phyloP scores from a whole-genome alignment of 2,888 invertebrate genomes.

The Stenoptilia bipunctidactyla region DNA sequence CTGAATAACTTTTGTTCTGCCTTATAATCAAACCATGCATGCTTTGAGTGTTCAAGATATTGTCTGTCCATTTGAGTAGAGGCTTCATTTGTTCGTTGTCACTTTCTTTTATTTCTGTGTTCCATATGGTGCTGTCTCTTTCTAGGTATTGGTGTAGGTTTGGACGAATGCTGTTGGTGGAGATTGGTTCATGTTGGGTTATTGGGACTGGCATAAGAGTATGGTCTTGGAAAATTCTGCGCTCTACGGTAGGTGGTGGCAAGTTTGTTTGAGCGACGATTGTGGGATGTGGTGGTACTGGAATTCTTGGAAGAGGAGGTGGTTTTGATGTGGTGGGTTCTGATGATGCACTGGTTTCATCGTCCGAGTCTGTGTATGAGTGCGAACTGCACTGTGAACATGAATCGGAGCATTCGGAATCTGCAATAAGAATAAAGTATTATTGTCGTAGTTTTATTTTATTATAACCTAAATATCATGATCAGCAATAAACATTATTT shows the following conservation, averaged over 20 bases:
- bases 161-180: conserved; percentile 47
- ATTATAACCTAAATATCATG: no score
- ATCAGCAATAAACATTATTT: no score
- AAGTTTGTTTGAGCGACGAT: conserved; percentile 9
- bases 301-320: conserved; percentile 35
- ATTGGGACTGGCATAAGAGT: conserved; percentile 39
- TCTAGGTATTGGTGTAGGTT: conserved; percentile 57
- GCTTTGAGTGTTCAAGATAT: conserved; percentile 24
- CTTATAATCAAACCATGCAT: conserved; percentile 8
- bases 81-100: conserved; percentile 14
- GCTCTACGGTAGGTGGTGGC: conserved; percentile 14
- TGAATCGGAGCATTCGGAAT: conserved; percentile 79
- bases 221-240: conserved; percentile 10
- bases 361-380: conserved; percentile 38
- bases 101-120: conserved; percentile 28
- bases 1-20: background rate
- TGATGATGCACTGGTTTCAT: conserved; percentile 28
- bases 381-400: conserved; percentile 74
- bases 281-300: conserved; percentile 14
- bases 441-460: no score
- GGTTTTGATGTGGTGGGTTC: conserved; percentile 33
- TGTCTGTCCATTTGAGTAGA: background rate
- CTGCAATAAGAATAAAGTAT: conserved; percentile 52
- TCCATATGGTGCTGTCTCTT: conserved; percentile 55
- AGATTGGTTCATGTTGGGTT: conserved; percentile 31